A percentile compares a stretch with the other conserved stretches of the same genome.
Evolutionary conservation across 2,888 invertebrate genomes (phyloP).

Genomic region (Zootermopsis nevadensis): DNA sequence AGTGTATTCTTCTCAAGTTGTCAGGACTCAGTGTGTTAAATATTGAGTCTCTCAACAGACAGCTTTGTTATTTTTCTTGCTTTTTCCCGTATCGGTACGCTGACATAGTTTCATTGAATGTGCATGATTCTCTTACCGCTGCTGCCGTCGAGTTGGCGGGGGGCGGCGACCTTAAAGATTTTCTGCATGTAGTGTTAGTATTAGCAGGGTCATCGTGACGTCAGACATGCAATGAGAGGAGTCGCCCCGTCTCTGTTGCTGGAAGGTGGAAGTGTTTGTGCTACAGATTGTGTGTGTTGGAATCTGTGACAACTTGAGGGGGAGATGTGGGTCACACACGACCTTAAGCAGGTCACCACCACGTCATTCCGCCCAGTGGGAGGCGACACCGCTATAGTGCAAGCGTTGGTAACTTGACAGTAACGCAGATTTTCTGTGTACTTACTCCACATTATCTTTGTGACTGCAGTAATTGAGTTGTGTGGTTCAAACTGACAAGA

Average conservation of each 20-base stretch:
- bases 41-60: no score
- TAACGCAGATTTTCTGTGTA: neutral
- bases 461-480: neutral
- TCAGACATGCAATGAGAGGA: neutral
- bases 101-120: neutral
- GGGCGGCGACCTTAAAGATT: conserved; percentile 11
- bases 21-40: no score
- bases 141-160: neutral
- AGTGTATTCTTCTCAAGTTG: no score
- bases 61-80: no score
- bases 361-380: conserved; percentile 26
- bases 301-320: conserved; percentile 31
- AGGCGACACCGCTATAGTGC: neutral
- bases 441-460: neutral
- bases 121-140: neutral
- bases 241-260: neutral
- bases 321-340: conserved; percentile 50
- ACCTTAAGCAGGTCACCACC: conserved; percentile 50
- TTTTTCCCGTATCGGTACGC: neutral
- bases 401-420: neutral
- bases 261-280: conserved; percentile 34
- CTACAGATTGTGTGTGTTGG: conserved; percentile 37
- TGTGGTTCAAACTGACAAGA: no score
- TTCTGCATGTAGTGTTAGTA: neutral
- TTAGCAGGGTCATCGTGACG: conserved; percentile 18